These are phyloP conservation scores for Zaprionus taronus DNA, from an alignment of 1,140 invertebrate species.

Conservation along the genomic window DNA sequence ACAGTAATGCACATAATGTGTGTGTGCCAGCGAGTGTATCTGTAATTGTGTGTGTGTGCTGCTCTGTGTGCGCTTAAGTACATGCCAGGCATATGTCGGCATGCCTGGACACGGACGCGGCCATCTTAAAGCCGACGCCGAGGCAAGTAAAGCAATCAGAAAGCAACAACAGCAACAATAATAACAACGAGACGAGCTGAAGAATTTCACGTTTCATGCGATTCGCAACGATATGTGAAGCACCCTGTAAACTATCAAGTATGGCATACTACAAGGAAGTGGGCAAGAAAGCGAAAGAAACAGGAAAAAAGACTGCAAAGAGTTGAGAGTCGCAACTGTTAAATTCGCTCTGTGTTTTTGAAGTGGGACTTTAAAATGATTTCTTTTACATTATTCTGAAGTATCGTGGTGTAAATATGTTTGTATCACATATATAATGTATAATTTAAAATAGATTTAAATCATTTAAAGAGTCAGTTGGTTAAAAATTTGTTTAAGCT, in stretches of 20 bases:
- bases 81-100: slow-evolving; percentile 17
- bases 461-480: no score
- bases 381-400: neutral
- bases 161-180: slow-evolving; percentile 4
- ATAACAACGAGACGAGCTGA: neutral
- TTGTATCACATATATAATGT: no score
- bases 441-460: no score
- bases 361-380: neutral
- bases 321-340: neutral
- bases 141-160: slow-evolving; percentile 29
- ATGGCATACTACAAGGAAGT: neutral
- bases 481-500: no score
- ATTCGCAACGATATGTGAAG: neutral
- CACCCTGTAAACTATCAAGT: slow-evolving; percentile 15
- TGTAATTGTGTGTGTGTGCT: slow-evolving; percentile 1
- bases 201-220: neutral
- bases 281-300: neutral
- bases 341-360: neutral
- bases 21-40: slow-evolving; percentile 10
- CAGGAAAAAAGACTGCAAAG: neutral
- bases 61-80: slow-evolving; percentile 7
- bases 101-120: slow-evolving; percentile 13
- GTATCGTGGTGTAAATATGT: neutral
- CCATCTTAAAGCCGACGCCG: slow-evolving; percentile 32
- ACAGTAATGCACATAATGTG: slow-evolving; percentile 39